Base-by-base conservation (phyloP, 2,888 invertebrate species). In the Netelia inedita region DNA sequence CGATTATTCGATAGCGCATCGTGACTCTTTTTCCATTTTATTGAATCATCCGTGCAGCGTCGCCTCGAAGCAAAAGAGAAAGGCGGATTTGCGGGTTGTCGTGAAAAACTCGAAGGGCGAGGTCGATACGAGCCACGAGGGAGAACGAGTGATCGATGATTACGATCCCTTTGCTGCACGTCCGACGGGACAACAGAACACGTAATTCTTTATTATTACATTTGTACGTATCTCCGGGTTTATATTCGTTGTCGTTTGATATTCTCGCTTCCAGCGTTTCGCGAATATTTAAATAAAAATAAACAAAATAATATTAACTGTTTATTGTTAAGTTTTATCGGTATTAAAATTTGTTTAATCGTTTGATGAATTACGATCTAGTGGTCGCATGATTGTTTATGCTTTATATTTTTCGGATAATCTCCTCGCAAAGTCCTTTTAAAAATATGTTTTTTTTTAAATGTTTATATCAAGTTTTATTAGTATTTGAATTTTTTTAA, bases 121-220 rank as follows among this genome's bases (percentile, higher is more conserved):
- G 63, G 76, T 50, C 69, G 72, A 23, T 59, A 65, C 71, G 46
- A 72, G n/a, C 41, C 41, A 28, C 50, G 69, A 61, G 50, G 71
- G 68, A 28, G 71, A 76, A 84, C 14, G 71, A 59, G 50, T 95
- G 86, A 94, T 95, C 28, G 94, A 93, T 69, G 93, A 94, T 0
- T 97, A 97, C 93, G 94, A 95, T 91, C 96, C 97, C 0, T 96
- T 96, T 87, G 95, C 95, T 9, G 94, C 96, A 91, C 94, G 97
- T 89, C 94, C 95, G 86, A 94, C 95, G 43, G 95, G 94, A 61
- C 95, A 96, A 88, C 95, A 96, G 0, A 96, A 95, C 86, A 95
- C 96, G 96, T 96, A 93, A 95, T 95, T 92, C 87, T 94, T 83
- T 76, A 23, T 73, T 2, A 16, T 71, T 68, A 41, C 46, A 41